Evolutionary conservation across 1,140 invertebrate species (phyloP).

Genomic region (Heliothis virescens): DNA sequence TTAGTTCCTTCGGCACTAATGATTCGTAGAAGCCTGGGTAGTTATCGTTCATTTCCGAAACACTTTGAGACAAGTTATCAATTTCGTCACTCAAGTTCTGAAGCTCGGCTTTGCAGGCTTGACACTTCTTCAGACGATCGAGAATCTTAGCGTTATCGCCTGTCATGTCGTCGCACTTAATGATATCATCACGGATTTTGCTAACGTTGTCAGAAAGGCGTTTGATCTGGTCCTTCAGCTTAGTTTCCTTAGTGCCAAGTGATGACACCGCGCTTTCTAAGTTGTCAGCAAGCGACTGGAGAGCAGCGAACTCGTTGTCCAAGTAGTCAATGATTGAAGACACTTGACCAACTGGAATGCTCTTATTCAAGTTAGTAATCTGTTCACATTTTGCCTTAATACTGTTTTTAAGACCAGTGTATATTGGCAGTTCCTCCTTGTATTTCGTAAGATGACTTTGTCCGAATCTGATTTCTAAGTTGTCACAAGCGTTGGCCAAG

Average conservation of each 20-base stretch:
- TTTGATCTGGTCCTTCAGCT: conserved; percentile 91
- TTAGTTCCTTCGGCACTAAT: conserved; percentile 92
- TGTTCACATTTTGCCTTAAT: conserved; percentile 93
- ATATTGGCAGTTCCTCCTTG: conserved; percentile 93
- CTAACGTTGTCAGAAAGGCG: conserved; percentile 89
- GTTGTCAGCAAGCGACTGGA: conserved; percentile 91
- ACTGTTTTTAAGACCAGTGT: conserved; percentile 91
- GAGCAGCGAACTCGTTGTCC: conserved; percentile 92
- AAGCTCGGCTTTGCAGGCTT: conserved; percentile 90
- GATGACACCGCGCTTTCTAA: conserved; percentile 90
- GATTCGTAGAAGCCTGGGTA: conserved; percentile 94
- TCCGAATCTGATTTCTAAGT: conserved; percentile 93
- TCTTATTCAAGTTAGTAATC: conserved; percentile 92
- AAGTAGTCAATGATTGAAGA: conserved; percentile 90
- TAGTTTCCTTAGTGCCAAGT: conserved; percentile 91
- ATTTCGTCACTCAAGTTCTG: conserved; percentile 89
- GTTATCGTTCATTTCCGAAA: conserved; percentile 90
- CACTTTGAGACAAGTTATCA: conserved; percentile 89
- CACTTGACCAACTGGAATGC: conserved; percentile 90
- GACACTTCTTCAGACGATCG: conserved; percentile 91
- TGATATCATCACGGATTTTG: conserved; percentile 93
- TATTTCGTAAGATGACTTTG: conserved; percentile 93
- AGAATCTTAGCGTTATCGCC: conserved; percentile 95
- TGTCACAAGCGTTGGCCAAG: conserved; percentile 91
- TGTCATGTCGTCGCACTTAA: conserved; percentile 96